Evolutionary conservation across 2,888 invertebrate genomes (phyloP), one percentile per base, ranked within the genome.

Genomic region (Drosophila testacea): DNA sequence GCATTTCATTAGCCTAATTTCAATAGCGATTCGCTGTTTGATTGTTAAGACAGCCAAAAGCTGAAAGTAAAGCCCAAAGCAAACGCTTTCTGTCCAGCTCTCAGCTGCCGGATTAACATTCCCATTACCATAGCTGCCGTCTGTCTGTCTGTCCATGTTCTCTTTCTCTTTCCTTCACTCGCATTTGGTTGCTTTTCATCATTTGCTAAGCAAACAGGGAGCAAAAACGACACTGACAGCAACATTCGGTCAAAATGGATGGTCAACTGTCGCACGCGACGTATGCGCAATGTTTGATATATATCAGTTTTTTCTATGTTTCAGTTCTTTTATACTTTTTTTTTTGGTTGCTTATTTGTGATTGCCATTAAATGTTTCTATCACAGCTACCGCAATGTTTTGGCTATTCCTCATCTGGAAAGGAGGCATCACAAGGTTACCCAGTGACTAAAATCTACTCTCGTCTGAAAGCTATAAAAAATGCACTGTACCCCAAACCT

Each of bases 1-100:
- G 81, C 79, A 81, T 86, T 86, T 86, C 76, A 83, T 83, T 86
- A 86, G 87, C 82, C 73, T 67, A 81, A 81, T 86, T 86, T 78
- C 55, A 69, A 66, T 79, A 75, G 46, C 55, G 41, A 57, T 32
- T 77, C 62, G 66, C 51, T 51, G 41, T 57, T 62, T 67, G 71
- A 68, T 73, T 73, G 78, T 64, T 68, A 73, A 48, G 68, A 34
- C 48, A 38, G 44, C 48, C 55, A 38, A 63, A 63, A 52, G 73
- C 60, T 30, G 32, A 62, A 50, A 54, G 71, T 51, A 67, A 56
- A 47, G 61, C 46, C 60, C 28, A 50, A 50, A 50, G 52, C 38
- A 16, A 59, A 61, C 34, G 52, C 36, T 41, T 34, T 13, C 60
- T 42, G 47, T 1, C 47, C 28, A 16, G 22, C 6, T 22, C 4